phyloP scores from a whole-genome alignment of 2,113 vertebrate genomes.

The Lasiurus cinereus region DNA sequence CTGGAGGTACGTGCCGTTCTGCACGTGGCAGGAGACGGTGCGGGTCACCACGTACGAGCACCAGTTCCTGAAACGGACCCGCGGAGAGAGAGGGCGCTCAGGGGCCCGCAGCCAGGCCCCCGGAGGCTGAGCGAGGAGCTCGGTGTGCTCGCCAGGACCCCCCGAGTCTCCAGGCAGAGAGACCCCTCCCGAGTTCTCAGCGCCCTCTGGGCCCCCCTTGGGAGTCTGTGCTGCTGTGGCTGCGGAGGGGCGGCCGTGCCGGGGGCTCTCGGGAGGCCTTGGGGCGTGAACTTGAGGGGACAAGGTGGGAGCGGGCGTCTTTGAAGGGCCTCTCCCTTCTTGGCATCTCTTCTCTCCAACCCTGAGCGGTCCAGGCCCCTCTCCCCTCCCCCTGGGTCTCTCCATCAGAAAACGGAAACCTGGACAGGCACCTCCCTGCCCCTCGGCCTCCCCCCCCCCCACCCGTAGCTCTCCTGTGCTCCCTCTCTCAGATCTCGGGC shows the following conservation, averaged over 20 bases:
- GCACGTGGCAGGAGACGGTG: slow-evolving; percentile 94
- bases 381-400: accelerated
- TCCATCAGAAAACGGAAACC: neutral
- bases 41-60: slow-evolving; percentile 95
- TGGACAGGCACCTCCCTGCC: neutral
- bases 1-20: slow-evolving; percentile 96
- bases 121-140: neutral
- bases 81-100: neutral
- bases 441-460: neutral
- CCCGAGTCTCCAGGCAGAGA: neutral
- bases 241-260: neutral
- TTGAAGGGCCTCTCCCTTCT: neutral
- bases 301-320: neutral
- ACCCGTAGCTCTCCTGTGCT: neutral
- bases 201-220: neutral
- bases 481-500: accelerated
- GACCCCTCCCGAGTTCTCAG: neutral
- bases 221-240: neutral
- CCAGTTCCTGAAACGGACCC: slow-evolving; percentile 92
- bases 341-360: neutral
- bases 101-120: neutral
- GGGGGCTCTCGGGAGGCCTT: neutral
- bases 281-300: neutral
- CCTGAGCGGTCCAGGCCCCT: too few species aligned
- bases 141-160: accelerated